Conservation (phyloP, 2,113 vertebrate genomes). For the Brienomyrus brachyistius region DNA sequence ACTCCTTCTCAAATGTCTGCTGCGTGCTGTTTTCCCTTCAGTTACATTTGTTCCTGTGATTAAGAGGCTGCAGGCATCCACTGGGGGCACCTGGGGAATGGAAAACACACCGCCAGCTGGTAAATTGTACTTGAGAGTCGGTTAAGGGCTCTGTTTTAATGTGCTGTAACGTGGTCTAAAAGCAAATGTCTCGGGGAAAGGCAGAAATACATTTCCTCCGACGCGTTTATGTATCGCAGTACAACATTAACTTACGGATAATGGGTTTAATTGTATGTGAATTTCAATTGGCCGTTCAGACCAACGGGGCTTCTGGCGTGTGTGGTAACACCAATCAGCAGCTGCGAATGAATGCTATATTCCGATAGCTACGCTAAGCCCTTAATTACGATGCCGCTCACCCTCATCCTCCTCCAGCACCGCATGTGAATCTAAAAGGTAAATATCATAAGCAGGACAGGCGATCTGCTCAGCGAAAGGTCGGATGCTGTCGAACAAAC, state of each 20-base stretch:
- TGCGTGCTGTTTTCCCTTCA: constrained; percentile 22
- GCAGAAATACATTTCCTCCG: neutral
- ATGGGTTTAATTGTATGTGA: neutral
- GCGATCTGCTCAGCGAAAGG: neutral
- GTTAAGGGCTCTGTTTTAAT: constrained; percentile 23
- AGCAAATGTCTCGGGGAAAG: neutral
- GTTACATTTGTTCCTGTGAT: neutral
- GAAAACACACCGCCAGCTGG: constrained; percentile 27
- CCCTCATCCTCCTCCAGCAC: neutral
- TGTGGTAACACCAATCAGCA: neutral
- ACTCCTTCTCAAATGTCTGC: constrained; percentile 20
- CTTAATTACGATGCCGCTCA: neutral
- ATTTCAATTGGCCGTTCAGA: neutral
- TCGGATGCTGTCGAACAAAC: neutral
- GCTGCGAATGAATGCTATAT: neutral
- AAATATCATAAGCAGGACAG: neutral
- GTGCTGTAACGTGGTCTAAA: neutral
- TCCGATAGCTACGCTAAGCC: neutral
- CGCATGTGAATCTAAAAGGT: neutral
- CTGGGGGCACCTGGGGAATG: neutral
- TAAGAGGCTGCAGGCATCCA: neutral
- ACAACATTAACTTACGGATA: neutral
- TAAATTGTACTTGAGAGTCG: constrained; percentile 25
- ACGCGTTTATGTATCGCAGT: neutral
- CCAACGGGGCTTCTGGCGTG: neutral